Base-by-base conservation (phyloP, 2,797 vertebrate species). In the Chromobotia macracanthus region DNA sequence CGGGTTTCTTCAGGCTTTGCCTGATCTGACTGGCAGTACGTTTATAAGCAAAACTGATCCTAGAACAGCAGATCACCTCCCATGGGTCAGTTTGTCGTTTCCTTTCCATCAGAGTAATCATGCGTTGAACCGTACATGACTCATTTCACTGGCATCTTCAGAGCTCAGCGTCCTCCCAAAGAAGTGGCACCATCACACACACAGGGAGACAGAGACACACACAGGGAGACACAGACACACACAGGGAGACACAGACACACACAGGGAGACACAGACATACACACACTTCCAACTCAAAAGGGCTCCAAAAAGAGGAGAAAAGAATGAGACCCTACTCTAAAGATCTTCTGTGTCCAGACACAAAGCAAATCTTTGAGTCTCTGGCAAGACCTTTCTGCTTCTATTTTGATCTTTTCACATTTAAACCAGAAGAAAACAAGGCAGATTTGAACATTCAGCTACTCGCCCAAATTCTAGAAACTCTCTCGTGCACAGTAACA, bases 311-410 rank as follows among this genome's bases (percentile, higher is more conserved):
- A 48, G 53, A 80, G 65, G 56, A 73, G 18, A 44, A 41, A 35
- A 58, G 55, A 82, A 70, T 72, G 69, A 46, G 8, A 66, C 44
- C 18, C 64, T 16, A 80, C 75, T 79, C 63, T 80, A 70, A 76
- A 56, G 41, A 6, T 61, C 58, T 81, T 85, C 78, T 87, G 83
- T 86, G 53, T 21, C 28, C 6, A 55, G 31, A 55, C 60, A 87
- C 86, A 87, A 86, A 85, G 84, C 61, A 18, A 65, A 84, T 84
- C 77, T 86, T 82, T 83, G 74, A 80, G 56, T 51, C 64, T 80
- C 53, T 35, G 48, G 53, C 67, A 38, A 73, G 83, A 80, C 71
- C 76, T 77, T 81, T 53, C 38, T 51, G 38, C 64, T 19, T 18
- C 38, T 68, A 60, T 80, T 72, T 35, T 68, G 53, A 68, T 21